A percentile compares a stretch with the other conserved stretches of the same genome.
phyloP scores from a whole-genome alignment of 2,113 vertebrate genomes.

The Phyllostomus hastatus region DNA sequence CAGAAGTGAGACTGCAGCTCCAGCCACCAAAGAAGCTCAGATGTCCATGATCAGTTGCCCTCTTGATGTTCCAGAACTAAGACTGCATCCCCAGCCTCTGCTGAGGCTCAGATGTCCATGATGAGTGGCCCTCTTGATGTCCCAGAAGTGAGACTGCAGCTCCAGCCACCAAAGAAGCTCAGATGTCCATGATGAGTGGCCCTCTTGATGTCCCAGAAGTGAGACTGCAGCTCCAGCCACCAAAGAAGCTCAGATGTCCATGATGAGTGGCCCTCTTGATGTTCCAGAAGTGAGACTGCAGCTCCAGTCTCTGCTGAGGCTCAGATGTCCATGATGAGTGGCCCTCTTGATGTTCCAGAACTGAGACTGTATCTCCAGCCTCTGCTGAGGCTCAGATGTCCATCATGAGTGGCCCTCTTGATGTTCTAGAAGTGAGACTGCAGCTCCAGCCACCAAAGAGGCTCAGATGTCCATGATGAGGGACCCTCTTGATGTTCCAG shows the following conservation, averaged over 20 bases:
- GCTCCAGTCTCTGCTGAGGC: background rate
- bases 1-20: background rate
- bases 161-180: no score
- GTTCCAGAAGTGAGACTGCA: background rate
- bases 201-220: no score
- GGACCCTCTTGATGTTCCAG: background rate
- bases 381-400: background rate
- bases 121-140: no score
- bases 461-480: background rate
- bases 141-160: no score
- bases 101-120: background rate
- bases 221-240: no score
- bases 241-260: no score
- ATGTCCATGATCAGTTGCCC: background rate
- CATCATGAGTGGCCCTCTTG: no score
- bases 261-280: no score
- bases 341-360: background rate
- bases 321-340: no score
- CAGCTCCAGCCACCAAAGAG: background rate
- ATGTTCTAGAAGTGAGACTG: background rate
- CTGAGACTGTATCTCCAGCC: rapidly evolving
- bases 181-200: no score
- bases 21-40: background rate
- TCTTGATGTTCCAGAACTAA: background rate
- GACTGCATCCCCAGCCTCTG: background rate